phyloP scores from a whole-genome alignment of 2,888 invertebrate genomes.

The Pachycephus smyrnensis region DNA sequence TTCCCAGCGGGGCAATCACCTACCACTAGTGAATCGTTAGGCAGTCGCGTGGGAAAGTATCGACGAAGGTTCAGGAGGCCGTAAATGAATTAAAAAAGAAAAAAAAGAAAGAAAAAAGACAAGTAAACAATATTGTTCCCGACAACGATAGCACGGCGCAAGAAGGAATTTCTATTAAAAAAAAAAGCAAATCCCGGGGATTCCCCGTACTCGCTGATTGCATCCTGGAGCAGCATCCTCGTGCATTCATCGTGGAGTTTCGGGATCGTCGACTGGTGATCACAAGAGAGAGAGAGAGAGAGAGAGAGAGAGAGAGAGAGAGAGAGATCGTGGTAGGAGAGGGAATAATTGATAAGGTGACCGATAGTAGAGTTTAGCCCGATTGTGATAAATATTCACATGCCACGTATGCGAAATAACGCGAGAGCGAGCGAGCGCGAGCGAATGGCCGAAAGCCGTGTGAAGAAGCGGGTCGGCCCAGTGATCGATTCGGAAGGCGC shows the following conservation, averaged over 20 bases:
- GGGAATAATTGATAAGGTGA: not conserved
- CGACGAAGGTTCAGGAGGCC: slow-evolving; percentile 59
- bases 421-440: slow-evolving; percentile 14
- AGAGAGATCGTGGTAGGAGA: slow-evolving; percentile 6
- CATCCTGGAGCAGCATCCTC: not conserved
- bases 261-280: too few species aligned
- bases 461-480: slow-evolving; percentile 48
- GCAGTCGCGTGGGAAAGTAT: slow-evolving; percentile 54
- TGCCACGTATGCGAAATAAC: too few species aligned
- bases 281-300: not conserved
- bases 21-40: slow-evolving; percentile 59
- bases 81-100: slow-evolving; percentile 31
- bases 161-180: too few species aligned
- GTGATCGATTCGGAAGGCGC: slow-evolving; percentile 52
- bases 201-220: not conserved
- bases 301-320: slow-evolving; percentile 12
- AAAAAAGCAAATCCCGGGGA: too few species aligned
- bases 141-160: too few species aligned
- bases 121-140: not conserved
- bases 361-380: not conserved
- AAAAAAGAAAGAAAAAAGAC: slow-evolving; percentile 9
- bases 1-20: slow-evolving; percentile 15
- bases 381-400: not conserved
- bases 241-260: too few species aligned
- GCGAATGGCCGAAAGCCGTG: slow-evolving; percentile 58